Percentiles rank a stretch among this genome's conserved stretches.
phyloP scores from a whole-genome alignment of 1,140 invertebrate species.

The Zaprionus vittiger region DNA sequence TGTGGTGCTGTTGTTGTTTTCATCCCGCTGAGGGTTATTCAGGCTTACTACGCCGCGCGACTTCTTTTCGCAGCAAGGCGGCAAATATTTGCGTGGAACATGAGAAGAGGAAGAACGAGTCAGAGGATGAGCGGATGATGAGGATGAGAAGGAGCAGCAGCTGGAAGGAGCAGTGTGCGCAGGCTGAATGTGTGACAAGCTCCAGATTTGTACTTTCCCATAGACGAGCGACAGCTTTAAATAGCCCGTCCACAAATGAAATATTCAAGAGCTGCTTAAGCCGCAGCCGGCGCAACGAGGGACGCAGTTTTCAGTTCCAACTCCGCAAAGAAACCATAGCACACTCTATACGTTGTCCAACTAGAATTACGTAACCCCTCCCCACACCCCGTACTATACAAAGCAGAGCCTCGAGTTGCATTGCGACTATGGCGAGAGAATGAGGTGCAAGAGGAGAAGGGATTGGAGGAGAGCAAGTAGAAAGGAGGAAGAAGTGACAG shows the following conservation, averaged over 20 bases:
- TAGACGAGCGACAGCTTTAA: conserved; percentile 11
- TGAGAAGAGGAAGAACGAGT: background rate
- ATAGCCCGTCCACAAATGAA: conserved; percentile 7
- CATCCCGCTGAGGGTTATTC: conserved; percentile 22
- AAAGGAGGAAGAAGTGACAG: background rate
- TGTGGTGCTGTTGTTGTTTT: background rate
- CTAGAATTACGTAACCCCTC: background rate
- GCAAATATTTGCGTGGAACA: conserved; percentile 32
- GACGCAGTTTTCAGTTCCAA: background rate
- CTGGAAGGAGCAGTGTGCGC: conserved; percentile 15
- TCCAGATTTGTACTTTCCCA: conserved; percentile 30
- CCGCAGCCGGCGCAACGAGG: background rate
- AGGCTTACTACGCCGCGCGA: conserved; percentile 20
- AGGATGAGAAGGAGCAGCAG: conserved; percentile 9
- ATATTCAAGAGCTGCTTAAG: conserved; percentile 21
- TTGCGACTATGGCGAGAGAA: background rate
- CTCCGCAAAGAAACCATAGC: background rate
- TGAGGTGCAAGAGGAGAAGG: background rate
- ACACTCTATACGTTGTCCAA: background rate
- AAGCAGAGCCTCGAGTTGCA: background rate
- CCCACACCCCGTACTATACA: no score
- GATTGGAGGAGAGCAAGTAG: background rate
- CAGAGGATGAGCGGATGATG: background rate
- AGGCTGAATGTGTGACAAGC: conserved; percentile 25
- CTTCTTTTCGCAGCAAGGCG: conserved; percentile 9